These are phyloP conservation scores for Cantharis flavilabris DNA, from an alignment of 2,888 invertebrate species.

Conservation along the genomic window DNA sequence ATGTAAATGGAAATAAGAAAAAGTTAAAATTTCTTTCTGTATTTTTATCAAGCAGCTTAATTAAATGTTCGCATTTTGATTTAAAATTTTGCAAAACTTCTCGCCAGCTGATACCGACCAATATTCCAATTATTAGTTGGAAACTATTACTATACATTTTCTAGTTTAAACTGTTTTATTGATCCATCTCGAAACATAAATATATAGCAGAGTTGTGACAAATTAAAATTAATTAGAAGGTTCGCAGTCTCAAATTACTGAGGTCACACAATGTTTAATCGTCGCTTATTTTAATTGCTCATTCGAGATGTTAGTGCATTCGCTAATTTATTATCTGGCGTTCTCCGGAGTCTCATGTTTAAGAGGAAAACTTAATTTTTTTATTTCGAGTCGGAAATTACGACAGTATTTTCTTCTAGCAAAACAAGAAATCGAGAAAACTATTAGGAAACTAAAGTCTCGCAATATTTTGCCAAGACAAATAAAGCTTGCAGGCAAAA, in stretches of 20 bases:
- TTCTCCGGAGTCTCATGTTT: not conserved
- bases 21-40: not conserved
- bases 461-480: not conserved
- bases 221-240: not conserved
- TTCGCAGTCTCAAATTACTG: not conserved
- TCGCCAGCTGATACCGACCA: not conserved
- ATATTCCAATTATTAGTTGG: not conserved
- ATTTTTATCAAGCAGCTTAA: not conserved
- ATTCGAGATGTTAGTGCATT: not conserved
- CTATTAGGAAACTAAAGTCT: not conserved
- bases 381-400: too few species aligned
- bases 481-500: not conserved
- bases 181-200: not conserved
- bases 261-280: not conserved
- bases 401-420: not conserved
- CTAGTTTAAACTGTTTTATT: not conserved
- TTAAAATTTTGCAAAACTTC: not conserved
- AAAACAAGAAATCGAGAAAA: not conserved
- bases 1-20: not conserved
- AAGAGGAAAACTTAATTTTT: too few species aligned
- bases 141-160: not conserved
- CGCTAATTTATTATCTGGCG: not conserved
- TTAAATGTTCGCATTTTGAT: not conserved
- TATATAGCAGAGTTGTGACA: not conserved
- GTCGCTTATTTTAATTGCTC: not conserved